phyloP scores from a whole-genome alignment of 2,888 invertebrate species.

The Lepidochrysops patricia region DNA sequence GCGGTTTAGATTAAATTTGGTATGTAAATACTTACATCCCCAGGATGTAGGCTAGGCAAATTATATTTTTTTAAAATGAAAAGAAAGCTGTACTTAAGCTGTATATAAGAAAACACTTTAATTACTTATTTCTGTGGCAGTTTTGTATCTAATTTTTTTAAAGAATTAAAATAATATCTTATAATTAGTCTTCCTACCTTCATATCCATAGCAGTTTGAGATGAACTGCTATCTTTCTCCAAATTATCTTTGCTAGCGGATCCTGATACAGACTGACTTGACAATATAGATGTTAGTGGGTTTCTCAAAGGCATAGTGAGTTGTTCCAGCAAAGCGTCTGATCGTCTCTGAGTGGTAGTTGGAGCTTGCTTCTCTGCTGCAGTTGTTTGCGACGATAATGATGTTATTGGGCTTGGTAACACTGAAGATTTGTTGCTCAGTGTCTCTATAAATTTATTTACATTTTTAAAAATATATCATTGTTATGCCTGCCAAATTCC shows the following conservation, averaged over 20 bases:
- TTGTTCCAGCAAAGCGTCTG: constrained; percentile 61
- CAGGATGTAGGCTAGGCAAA: too few relatives aligned
- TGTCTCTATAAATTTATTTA: constrained; percentile 35
- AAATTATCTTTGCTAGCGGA: constrained; percentile 56
- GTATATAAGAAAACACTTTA: too few relatives aligned
- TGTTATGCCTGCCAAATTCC: too few relatives aligned
- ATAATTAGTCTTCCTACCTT: constrained; percentile 38
- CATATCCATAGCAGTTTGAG: constrained; percentile 55
- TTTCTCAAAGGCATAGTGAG: constrained; percentile 58
- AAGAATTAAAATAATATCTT: too few relatives aligned
- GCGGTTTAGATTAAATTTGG: too few relatives aligned
- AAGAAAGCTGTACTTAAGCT: too few relatives aligned
- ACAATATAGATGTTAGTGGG: constrained; percentile 40
- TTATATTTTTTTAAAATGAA: too few relatives aligned
- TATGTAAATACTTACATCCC: too few relatives aligned
- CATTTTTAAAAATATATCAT: not conserved
- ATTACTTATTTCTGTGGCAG: not conserved
- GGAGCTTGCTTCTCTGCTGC: constrained; percentile 54
- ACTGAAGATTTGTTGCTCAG: constrained; percentile 58
- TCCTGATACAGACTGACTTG: constrained; percentile 33
- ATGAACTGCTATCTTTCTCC: constrained; percentile 50
- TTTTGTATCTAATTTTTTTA: too few relatives aligned
- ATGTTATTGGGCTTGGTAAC: constrained; percentile 56
- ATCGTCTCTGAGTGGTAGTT: constrained; percentile 56
- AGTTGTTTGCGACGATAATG: constrained; percentile 51